Conservation (phyloP, 2,888 invertebrate genomes). For the Hyles lineata region DNA sequence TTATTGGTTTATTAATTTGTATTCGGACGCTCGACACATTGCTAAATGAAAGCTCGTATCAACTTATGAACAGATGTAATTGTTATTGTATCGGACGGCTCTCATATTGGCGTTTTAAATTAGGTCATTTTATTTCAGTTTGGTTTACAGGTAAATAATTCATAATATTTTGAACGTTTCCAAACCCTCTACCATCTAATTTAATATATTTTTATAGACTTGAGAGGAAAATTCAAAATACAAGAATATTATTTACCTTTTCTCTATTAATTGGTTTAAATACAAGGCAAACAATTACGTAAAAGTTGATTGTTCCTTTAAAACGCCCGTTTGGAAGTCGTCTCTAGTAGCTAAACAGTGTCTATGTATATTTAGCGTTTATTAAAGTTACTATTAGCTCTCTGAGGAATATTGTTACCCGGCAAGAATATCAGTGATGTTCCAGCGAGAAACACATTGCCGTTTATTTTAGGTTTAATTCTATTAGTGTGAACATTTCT, state of each 20-base stretch:
- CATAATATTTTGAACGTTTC: too few species aligned
- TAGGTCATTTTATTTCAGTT: too few species aligned
- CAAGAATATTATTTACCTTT: too few species aligned
- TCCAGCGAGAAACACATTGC: not conserved
- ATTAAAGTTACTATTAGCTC: conserved; percentile 15
- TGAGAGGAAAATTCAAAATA: too few species aligned
- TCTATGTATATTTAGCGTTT: conserved; percentile 22
- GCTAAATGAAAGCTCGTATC: not conserved
- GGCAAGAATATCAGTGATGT: not conserved
- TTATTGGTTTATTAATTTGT: not conserved
- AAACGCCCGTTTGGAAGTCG: conserved; percentile 7
- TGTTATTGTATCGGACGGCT: conserved; percentile 1
- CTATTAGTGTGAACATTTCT: not conserved
- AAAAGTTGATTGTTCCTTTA: not conserved
- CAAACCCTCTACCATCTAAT: too few species aligned
- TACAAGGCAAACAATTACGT: too few species aligned
- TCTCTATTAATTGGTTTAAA: too few species aligned
- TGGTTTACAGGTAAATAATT: too few species aligned
- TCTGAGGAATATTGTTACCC: conserved; percentile 5
- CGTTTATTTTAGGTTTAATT: conserved; percentile 7
- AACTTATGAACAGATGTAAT: not conserved
- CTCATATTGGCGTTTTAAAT: conserved; percentile 6
- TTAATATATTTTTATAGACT: too few species aligned
- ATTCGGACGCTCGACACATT: not conserved
- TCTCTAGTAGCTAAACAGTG: conserved; percentile 13